Conservation (phyloP, 2,888 invertebrate genomes). For the Heliothis peltigera region DNA sequence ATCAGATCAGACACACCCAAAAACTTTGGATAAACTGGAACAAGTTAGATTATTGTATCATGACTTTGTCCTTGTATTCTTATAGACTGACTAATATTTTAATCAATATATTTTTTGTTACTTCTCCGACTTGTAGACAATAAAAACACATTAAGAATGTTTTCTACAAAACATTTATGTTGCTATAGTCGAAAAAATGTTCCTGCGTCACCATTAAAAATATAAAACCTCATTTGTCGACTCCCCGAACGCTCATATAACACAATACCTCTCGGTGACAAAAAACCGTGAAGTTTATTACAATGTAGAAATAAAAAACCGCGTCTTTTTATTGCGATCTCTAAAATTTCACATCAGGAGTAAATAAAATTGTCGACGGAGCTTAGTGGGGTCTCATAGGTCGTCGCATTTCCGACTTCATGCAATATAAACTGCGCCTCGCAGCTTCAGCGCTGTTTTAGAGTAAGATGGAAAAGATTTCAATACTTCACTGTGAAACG, state of each 20-base stretch:
- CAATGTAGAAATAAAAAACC: constrained; percentile 54
- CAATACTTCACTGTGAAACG: constrained; percentile 27
- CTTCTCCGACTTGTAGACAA: no score
- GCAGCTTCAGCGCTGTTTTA: constrained; percentile 15
- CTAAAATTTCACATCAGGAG: constrained; percentile 50
- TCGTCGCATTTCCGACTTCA: constrained; percentile 51
- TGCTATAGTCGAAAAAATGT: constrained; percentile 25
- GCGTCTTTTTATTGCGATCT: constrained; percentile 50
- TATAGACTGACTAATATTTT: no score
- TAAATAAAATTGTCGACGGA: constrained; percentile 46
- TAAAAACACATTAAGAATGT: not conserved
- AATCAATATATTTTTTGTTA: no score
- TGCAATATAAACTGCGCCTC: constrained; percentile 52
- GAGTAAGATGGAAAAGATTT: constrained; percentile 15
- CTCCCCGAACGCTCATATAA: constrained; percentile 37
- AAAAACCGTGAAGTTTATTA: constrained; percentile 53
- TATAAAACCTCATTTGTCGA: constrained; percentile 54
- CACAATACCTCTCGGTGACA: constrained; percentile 47
- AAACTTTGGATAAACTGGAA: no score
- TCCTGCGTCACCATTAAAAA: constrained; percentile 40
- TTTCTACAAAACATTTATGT: constrained; percentile 12
- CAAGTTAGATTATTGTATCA: no score
- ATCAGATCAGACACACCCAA: no score
- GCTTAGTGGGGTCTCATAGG: constrained; percentile 24
- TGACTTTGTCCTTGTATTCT: no score